Evolutionary conservation across 2,888 invertebrate genomes (phyloP), one percentile per base, ranked within the genome.

Genomic region (Amblyjoppa fuscipennis): DNA sequence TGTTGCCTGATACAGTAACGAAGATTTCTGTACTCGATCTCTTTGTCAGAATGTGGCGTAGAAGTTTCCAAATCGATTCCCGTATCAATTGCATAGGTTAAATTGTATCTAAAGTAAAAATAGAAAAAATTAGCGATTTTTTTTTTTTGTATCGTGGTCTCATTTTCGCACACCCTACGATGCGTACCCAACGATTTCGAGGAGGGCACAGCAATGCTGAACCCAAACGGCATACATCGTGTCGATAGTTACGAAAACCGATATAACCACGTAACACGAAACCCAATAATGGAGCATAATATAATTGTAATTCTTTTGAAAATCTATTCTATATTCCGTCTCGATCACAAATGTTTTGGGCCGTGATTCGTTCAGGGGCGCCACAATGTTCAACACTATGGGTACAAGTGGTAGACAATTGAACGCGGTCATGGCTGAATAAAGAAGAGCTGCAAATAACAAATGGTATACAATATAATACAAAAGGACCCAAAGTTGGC

Each of bases 271-370:
- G 3, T 59, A 59, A 51, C 73, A 78, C 0, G 70, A 64, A 20
- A 88, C 16, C 13, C 83, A 83, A 31, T 77, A 80, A 61, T 88
- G 89, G 34, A 28, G 53, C 2, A 86, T 53, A 69, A 86, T 79
- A n/a, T 56, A 53, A 69, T n/a, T n/a, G 66, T 87, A 89, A 85
- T 88, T 87, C 56, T 88, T 84, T 28, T 88, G 74, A 2, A 83
- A 74, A 61, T 90, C 88, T 9, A 89, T 71, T 20, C 83, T 86
- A 34, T 89, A 87, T 45, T 89, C 84, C 3, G 86, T 81, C 56
- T 87, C 75, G 59, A 75, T 75, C n/a, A 89, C 68, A 31, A 76
- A 83, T 69, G 66, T 41, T n/a, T 68, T 85, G 16, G 74, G 66
- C 34, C 84, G 81, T 31, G 90, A 77, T 71, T 81, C 85, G 45